Evolutionary conservation across 2,113 vertebrate species (phyloP).

Genomic region (Apteryx owenii): DNA sequence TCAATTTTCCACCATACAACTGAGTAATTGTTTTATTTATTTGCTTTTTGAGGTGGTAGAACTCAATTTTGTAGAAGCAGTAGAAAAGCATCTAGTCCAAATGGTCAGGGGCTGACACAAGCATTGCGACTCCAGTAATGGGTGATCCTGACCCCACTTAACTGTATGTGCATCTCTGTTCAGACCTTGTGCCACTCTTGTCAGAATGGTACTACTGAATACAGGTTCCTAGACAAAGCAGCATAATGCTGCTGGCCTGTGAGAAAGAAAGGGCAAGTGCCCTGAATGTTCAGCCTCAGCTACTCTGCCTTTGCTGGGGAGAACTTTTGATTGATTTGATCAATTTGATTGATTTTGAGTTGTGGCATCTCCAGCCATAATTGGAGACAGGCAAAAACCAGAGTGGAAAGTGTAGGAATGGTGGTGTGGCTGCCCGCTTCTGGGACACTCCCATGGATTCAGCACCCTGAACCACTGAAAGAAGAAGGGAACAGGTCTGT

Average conservation of each 20-base stretch:
- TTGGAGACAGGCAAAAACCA: not conserved
- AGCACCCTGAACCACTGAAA: not conserved
- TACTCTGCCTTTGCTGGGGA: not conserved
- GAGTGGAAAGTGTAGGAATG: not conserved
- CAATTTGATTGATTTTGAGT: no score
- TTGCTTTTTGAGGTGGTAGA: not conserved
- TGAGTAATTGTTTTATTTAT: not conserved
- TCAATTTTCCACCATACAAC: not conserved
- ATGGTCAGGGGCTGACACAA: not conserved
- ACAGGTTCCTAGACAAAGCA: not conserved
- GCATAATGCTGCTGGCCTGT: not conserved
- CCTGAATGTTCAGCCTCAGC: not conserved
- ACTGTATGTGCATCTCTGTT: not conserved
- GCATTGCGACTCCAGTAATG: not conserved
- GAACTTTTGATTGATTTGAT: not conserved
- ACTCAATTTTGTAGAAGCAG: not conserved
- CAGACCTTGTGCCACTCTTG: not conserved
- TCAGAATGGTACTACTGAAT: not conserved
- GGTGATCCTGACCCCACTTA: not conserved
- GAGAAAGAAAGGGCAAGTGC: not conserved
- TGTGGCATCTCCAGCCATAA: not conserved
- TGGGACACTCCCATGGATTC: fast-evolving
- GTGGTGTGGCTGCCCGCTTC: not conserved
- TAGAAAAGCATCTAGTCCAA: not conserved
- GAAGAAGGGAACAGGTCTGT: not conserved